phyloP scores from a whole-genome alignment of 2,113 vertebrate species.

The Sinocyclocheilus rhinocerous region DNA sequence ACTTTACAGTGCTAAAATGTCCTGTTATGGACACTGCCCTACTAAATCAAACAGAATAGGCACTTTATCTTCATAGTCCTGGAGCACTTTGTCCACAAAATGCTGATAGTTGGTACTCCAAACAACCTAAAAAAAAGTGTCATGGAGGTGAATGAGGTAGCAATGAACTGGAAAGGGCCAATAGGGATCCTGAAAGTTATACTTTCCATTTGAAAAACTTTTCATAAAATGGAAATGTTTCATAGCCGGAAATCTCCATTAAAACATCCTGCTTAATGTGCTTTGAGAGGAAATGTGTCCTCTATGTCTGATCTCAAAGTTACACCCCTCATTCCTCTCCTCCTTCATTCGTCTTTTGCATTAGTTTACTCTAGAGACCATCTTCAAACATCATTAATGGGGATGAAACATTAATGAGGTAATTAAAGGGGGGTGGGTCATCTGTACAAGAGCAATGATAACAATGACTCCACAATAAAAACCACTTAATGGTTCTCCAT shows the following conservation, averaged over 20 bases:
- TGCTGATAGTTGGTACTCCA: neutral
- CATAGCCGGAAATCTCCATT: neutral
- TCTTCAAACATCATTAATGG: slow-evolving; percentile 66
- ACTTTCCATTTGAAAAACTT: neutral
- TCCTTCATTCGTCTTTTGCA: slow-evolving; percentile 7
- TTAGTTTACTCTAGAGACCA: slow-evolving; percentile 62
- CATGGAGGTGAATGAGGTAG: neutral
- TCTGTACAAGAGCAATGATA: slow-evolving; percentile 53
- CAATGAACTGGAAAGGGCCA: neutral
- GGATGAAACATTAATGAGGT: slow-evolving; percentile 68
- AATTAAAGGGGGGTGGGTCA: slow-evolving; percentile 67
- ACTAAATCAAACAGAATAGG: neutral
- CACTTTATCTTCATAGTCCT: neutral
- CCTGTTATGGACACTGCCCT: neutral
- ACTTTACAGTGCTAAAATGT: slow-evolving; percentile 3
- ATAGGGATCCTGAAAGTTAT: neutral
- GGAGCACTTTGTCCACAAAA: neutral
- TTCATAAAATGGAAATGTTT: neutral
- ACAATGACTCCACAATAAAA: slow-evolving; percentile 42
- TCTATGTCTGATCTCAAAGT: neutral
- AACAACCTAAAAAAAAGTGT: neutral
- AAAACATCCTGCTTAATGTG: slow-evolving; percentile 38
- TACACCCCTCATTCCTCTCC: neutral
- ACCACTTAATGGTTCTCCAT: slow-evolving; percentile 53
- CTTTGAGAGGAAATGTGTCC: slow-evolving; percentile 17